Evolutionary conservation across 2,888 invertebrate species (phyloP).

Genomic region (Pandemis heparana): DNA sequence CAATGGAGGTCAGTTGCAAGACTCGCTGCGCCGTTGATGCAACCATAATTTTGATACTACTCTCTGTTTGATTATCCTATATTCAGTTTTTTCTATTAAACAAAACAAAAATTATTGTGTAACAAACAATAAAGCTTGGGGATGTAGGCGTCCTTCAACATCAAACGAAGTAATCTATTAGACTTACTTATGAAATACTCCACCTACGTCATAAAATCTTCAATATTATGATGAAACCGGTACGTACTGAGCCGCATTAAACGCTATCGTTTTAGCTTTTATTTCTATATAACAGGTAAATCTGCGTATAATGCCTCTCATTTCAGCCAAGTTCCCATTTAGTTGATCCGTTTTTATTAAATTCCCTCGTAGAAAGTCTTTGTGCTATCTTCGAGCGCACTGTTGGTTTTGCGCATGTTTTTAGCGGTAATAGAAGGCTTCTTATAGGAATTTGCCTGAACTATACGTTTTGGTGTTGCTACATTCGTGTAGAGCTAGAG

Average conservation of each 20-base stretch:
- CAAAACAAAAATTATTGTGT: too few species aligned
- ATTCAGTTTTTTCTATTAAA: too few species aligned
- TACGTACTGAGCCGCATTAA: neutral
- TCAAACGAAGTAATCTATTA: neutral
- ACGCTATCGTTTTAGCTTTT: neutral
- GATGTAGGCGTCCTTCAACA: neutral
- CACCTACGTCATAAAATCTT: neutral
- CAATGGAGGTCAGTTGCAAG: too few species aligned
- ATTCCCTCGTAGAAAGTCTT: neutral
- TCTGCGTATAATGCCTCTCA: constrained; percentile 22
- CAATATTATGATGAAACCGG: neutral
- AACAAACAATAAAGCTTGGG: too few species aligned
- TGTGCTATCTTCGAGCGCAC: neutral
- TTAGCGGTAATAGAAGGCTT: neutral
- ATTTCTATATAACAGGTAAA: constrained; percentile 19
- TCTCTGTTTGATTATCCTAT: too few species aligned
- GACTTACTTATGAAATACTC: neutral
- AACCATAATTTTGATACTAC: too few species aligned
- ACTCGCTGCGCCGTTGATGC: too few species aligned
- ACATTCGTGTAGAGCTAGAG: too few species aligned
- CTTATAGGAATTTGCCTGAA: neutral
- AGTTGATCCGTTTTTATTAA: constrained; percentile 50
- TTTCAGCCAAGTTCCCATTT: constrained; percentile 45
- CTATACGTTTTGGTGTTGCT: too few species aligned
- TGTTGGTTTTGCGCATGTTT: constrained; percentile 1